Evolutionary conservation across 2,888 invertebrate species (phyloP).

Genomic region (Tribolium freemani): DNA sequence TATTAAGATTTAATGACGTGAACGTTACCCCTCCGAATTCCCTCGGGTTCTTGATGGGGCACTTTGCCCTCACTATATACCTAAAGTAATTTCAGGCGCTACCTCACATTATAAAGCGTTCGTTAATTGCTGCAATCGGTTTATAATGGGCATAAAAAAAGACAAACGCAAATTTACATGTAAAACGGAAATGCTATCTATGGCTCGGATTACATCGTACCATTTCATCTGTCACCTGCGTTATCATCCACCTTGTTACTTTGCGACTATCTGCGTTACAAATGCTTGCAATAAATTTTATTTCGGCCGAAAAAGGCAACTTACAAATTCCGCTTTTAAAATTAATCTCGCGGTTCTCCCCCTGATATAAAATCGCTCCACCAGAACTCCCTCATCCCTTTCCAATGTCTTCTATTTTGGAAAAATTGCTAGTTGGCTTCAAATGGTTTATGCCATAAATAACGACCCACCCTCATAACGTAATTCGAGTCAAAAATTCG

Average conservation of each 20-base stretch:
- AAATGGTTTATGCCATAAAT: background rate
- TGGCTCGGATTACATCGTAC: conserved; percentile 1
- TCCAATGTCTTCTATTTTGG: background rate
- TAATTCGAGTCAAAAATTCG: background rate
- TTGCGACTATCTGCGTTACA: conserved; percentile 19
- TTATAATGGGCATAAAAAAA: conserved; percentile 12
- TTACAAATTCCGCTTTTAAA: conserved; percentile 23
- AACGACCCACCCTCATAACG: background rate
- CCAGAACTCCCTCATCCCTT: no score
- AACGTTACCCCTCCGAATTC: conserved; percentile 35
- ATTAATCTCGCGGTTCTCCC: background rate
- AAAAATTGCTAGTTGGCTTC: background rate
- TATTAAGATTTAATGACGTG: conserved; percentile 45
- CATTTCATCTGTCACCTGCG: conserved; percentile 19
- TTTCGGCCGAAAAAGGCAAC: conserved; percentile 2
- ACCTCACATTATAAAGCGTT: conserved; percentile 22
- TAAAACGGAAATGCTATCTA: conserved; percentile 19
- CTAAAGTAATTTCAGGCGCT: conserved; percentile 30
- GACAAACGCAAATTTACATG: conserved; percentile 14
- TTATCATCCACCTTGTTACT: conserved; percentile 12
- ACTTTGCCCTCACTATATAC: conserved; percentile 26
- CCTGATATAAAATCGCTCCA: background rate
- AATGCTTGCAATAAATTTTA: conserved; percentile 31
- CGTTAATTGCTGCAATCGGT: conserved; percentile 23
- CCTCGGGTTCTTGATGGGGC: conserved; percentile 31